These are phyloP conservation scores for Melitaea cinxia DNA, from an alignment of 1,140 invertebrate genomes.

Conservation along the genomic window DNA sequence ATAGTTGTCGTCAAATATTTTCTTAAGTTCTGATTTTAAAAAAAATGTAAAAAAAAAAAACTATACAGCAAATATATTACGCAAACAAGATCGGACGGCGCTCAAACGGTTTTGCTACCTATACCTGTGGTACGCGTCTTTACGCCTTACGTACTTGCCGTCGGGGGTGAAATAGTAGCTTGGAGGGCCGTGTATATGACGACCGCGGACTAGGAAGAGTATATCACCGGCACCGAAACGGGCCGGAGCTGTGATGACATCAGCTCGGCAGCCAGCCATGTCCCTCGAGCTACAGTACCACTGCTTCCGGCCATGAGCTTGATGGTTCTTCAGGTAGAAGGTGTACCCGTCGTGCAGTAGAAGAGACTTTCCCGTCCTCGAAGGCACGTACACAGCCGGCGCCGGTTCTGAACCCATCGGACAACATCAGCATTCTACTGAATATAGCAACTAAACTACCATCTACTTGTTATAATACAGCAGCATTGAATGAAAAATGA, in stretches of 20 bases:
- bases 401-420: conserved; percentile 64
- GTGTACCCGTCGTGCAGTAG: conserved; percentile 75
- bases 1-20: too few relatives aligned
- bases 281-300: conserved; percentile 77
- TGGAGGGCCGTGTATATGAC: conserved; percentile 71
- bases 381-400: conserved; percentile 76
- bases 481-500: neutral
- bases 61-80: conserved; percentile 20
- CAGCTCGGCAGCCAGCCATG: conserved; percentile 74
- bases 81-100: conserved; percentile 15
- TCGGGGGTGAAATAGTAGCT: conserved; percentile 74
- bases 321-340: conserved; percentile 76
- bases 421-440: conserved; percentile 51
- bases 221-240: conserved; percentile 56
- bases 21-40: neutral
- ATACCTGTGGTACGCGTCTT: conserved; percentile 70
- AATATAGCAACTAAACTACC: conserved; percentile 38
- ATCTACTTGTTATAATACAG: conserved; percentile 19
- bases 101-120: conserved; percentile 54
- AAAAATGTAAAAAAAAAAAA: conserved; percentile 39
- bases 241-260: conserved; percentile 72
- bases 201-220: conserved; percentile 66
- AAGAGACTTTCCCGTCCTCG: conserved; percentile 74
- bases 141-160: conserved; percentile 74
- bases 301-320: conserved; percentile 74